Percentiles rank a stretch among this genome's conserved stretches.
These are phyloP conservation scores for Daboia siamensis DNA, from an alignment of 2,113 vertebrate species.

Conservation along the genomic window DNA sequence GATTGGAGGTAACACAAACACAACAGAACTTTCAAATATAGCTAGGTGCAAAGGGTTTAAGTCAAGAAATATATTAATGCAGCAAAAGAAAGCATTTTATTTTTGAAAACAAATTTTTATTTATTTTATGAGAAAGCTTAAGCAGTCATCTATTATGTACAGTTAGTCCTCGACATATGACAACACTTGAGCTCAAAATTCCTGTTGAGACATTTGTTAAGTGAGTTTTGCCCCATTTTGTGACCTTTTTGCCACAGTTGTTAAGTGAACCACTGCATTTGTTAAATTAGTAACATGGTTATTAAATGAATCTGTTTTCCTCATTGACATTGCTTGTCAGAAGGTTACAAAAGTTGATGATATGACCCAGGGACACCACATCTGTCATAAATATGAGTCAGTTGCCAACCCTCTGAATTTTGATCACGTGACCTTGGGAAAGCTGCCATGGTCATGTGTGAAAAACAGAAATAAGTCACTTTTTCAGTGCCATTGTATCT, in stretches of 20 bases:
- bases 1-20: neutral
- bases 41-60: neutral
- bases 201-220: neutral
- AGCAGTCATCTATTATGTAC: neutral
- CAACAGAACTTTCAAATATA: neutral
- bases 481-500: neutral
- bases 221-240: neutral
- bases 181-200: neutral
- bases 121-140: neutral
- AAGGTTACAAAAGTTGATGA: neutral
- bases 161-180: neutral
- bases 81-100: neutral
- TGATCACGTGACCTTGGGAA: neutral
- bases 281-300: neutral
- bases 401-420: neutral
- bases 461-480: neutral
- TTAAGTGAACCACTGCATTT: neutral
- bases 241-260: neutral
- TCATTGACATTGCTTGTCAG: neutral
- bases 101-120: neutral
- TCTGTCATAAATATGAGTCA: neutral
- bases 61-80: neutral
- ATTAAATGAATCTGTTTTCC: neutral
- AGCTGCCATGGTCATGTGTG: neutral
- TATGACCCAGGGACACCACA: neutral